These are phyloP conservation scores for Drosophila fuyamai DNA, from an alignment of 1,140 invertebrate species.

Conservation along the genomic window DNA sequence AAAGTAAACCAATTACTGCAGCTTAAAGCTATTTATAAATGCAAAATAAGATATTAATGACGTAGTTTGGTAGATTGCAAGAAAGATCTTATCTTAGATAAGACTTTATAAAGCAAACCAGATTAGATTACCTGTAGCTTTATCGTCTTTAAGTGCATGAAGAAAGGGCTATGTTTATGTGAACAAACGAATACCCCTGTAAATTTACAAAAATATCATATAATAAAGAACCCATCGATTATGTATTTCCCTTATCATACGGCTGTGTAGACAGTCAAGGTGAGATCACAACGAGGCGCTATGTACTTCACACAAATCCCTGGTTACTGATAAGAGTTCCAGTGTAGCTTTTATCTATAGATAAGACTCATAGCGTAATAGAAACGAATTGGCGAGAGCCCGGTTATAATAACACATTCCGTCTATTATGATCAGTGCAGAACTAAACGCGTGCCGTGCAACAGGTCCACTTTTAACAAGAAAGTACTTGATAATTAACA, in stretches of 20 bases:
- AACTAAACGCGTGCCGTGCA: conserved; percentile 30
- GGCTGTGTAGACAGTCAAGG: conserved; percentile 3
- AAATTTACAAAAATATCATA: not conserved
- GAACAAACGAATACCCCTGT: not conserved
- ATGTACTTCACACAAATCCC: conserved; percentile 33
- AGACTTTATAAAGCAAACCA: not conserved
- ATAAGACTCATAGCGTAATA: conserved; percentile 30
- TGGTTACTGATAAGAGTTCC: conserved; percentile 19
- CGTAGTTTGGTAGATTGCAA: not conserved
- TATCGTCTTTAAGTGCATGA: not conserved
- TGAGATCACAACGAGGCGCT: conserved; percentile 1
- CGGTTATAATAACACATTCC: conserved; percentile 36
- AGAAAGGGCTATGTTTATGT: not conserved
- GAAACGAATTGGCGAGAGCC: conserved; percentile 39
- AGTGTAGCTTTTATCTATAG: conserved; percentile 31
- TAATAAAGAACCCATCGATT: conserved; percentile 21
- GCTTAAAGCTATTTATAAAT: not conserved
- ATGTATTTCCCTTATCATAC: not conserved
- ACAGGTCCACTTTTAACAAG: conserved; percentile 18
- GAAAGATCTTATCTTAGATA: not conserved
- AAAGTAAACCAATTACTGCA: not conserved
- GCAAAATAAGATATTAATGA: not conserved
- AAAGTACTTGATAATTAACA: not conserved
- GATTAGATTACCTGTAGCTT: conserved; percentile 8
- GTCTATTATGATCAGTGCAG: conserved; percentile 8